Evolutionary conservation across 2,797 vertebrate species (phyloP), one percentile per base, ranked within the genome.

Genomic region (Gymnocypris eckloni): DNA sequence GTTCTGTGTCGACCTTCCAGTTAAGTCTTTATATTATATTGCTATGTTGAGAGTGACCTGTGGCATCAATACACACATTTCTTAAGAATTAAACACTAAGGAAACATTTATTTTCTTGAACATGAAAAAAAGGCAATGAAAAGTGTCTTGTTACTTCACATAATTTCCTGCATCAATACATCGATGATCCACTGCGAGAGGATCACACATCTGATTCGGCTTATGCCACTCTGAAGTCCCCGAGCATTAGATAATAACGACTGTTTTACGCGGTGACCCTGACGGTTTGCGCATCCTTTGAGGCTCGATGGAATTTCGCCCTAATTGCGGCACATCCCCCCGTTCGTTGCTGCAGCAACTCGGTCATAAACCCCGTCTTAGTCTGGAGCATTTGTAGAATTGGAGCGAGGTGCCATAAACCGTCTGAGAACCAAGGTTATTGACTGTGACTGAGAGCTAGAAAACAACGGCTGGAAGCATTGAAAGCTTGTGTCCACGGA

Each of bases 321-420:
- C 96, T 96, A 96, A 97, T 98, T 97, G 96, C 96, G 94, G 94
- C 94, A 94, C 96, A 97, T 97, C 96, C 96, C 97, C 96, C 93
- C 92, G 95, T 94, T 95, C 92, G 95, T 94, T 95, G 95, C 96
- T 97, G 95, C 94, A 97, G 97, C 97, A 98, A 97, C 97, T 95
- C 91, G 94, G 96, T 95, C 96, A 96, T 98, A 98, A 98, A 97
- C 97, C 92, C 93, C 93, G 95, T 93, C 96, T 95, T 92, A 94
- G 96, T 96, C 96, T 95, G 92, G 95, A 96, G 94, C 90, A 92
- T 97, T 98, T 93, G 93, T 93, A 95, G 93, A 92, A 91, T 93
- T 96, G 94, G 96, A 97, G 96, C 91, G 94, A 90, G 92, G 92
- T 90, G 88, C 96, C 96, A 96, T 97, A 97, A 98, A 98, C 94